phyloP scores from a whole-genome alignment of 2,888 invertebrate genomes.

The Mimumesa dahlbomi region DNA sequence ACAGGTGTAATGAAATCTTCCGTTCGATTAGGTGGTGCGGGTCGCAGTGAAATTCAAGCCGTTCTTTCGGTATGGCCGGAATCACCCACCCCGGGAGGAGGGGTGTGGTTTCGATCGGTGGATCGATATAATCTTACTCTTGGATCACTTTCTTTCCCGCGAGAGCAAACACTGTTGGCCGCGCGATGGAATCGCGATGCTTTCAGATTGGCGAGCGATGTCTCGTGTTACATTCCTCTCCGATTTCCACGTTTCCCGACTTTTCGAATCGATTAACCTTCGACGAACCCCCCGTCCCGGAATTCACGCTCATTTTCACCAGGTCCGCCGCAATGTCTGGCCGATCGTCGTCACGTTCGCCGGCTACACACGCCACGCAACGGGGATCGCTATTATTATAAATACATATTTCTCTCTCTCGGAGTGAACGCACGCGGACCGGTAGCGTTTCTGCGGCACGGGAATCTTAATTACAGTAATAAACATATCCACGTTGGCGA shows the following conservation, averaged over 20 bases:
- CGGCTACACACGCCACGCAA: no score
- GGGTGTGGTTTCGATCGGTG: slow-evolving; percentile 17
- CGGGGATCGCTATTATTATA: no score
- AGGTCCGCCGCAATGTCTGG: no score
- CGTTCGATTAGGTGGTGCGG: neutral
- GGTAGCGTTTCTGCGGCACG: no score
- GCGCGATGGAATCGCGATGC: neutral
- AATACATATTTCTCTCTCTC: no score
- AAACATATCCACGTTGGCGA: no score
- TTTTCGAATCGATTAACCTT: slow-evolving; percentile 1
- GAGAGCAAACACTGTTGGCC: neutral
- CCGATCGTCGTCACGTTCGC: no score
- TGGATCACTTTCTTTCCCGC: slow-evolving; percentile 30
- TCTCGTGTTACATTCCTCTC: neutral
- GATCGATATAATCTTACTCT: slow-evolving; percentile 15
- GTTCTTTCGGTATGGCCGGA: neutral
- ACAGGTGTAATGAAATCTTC: slow-evolving; percentile 1
- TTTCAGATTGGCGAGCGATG: neutral
- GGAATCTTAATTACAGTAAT: no score
- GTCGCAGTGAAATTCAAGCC: neutral
- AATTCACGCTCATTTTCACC: neutral
- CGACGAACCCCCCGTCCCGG: neutral
- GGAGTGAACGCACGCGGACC: no score
- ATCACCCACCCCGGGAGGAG: neutral
- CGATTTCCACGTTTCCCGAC: neutral